Percentiles rank a stretch among this genome's conserved stretches.
Evolutionary conservation across 2,113 vertebrate species (phyloP).

Genomic region (Gadus macrocephalus): DNA sequence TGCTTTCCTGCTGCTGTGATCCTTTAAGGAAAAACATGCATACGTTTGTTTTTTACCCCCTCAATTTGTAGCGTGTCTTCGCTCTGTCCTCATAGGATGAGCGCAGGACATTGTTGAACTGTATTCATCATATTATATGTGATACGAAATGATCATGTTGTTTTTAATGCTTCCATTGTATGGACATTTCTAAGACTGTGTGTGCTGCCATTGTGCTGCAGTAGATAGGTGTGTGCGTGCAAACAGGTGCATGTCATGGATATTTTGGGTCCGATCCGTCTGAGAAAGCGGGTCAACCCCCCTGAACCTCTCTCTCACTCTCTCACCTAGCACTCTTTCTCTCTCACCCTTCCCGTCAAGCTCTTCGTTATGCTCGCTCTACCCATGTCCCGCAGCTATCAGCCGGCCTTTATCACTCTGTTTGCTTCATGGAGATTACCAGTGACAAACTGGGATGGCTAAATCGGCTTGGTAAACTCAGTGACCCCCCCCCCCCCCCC

Average conservation of each 20-base stretch:
- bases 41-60: no score
- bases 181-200: no score
- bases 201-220: neutral
- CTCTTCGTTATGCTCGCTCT: slow-evolving; percentile 10
- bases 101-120: no score
- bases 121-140: no score
- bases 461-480: slow-evolving; percentile 66
- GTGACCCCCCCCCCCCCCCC: slow-evolving; percentile 46
- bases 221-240: neutral
- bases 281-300: slow-evolving; percentile 16
- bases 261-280: slow-evolving; percentile 28
- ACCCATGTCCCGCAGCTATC: slow-evolving; percentile 51
- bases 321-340: no score
- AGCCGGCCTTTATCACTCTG: slow-evolving; percentile 50
- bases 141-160: no score
- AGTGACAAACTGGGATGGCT: slow-evolving; percentile 65
- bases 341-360: slow-evolving; percentile 11
- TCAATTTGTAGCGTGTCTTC: no score
- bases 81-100: no score
- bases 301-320: neutral
- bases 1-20: no score
- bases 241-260: slow-evolving; percentile 14
- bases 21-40: no score
- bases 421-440: slow-evolving; percentile 66
- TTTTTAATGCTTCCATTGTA: no score